Evolutionary conservation across 2,888 invertebrate species (phyloP).

Genomic region (Galerucella calmariensis): DNA sequence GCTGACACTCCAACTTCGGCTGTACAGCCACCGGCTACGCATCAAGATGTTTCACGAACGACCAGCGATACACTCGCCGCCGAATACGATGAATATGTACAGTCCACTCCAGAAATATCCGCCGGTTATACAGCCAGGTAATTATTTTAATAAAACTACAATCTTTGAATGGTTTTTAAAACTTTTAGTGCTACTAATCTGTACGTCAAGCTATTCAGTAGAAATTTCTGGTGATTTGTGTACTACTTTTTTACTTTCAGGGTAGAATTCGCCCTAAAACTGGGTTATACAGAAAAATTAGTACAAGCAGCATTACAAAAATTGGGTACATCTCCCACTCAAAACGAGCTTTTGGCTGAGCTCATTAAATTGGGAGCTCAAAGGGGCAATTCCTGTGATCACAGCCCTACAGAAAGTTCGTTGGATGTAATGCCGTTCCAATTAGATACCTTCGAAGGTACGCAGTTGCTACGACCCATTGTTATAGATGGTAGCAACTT

Average conservation of each 20-base stretch:
- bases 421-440: conserved; percentile 55
- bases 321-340: conserved; percentile 85
- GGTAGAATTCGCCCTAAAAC: conserved; percentile 90
- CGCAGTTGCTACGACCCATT: conserved; percentile 72
- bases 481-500: conserved; percentile 96
- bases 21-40: conserved; percentile 61
- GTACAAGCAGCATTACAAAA: conserved; percentile 85
- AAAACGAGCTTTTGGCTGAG: conserved; percentile 90
- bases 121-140: conserved; percentile 63
- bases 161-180: too few species aligned
- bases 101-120: conserved; percentile 62
- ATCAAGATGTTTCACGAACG: conserved; percentile 83
- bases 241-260: conserved; percentile 55
- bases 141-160: background rate
- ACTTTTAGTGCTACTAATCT: too few species aligned
- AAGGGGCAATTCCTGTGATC: conserved; percentile 60
- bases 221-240: background rate
- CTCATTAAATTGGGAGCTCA: conserved; percentile 83
- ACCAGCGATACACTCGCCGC: conserved; percentile 86
- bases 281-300: conserved; percentile 90
- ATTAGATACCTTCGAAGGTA: conserved; percentile 42
- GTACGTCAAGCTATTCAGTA: too few species aligned
- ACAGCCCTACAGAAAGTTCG: conserved; percentile 59
- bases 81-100: conserved; percentile 87
- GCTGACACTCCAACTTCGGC: conserved; percentile 59